These are phyloP conservation scores for Murina feae DNA, from an alignment of 2,113 vertebrate genomes.

Conservation along the genomic window DNA sequence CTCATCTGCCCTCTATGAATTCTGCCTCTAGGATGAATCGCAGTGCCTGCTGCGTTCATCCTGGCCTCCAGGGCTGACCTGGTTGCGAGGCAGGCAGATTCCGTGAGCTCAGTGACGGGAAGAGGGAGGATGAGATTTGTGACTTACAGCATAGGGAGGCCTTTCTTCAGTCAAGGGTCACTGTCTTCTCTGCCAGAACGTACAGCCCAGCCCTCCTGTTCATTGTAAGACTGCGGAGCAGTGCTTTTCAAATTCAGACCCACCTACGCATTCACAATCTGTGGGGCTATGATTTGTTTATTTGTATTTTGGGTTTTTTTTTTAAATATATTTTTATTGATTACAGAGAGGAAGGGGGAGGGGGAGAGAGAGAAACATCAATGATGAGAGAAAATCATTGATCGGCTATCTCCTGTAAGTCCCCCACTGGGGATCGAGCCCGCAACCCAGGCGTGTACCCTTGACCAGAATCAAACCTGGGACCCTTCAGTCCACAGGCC, in stretches of 20 bases:
- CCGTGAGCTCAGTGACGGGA: background rate
- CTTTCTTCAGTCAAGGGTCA: background rate
- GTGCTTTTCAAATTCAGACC: background rate
- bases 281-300: background rate
- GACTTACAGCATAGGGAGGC: background rate
- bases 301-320: no score
- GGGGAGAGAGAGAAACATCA: no score
- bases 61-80: background rate
- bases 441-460: no score
- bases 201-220: background rate
- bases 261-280: background rate
- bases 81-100: background rate
- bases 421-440: no score
- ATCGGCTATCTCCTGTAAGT: no score
- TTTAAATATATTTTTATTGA: no score
- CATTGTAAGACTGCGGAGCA: background rate
- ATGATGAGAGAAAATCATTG: no score
- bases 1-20: background rate
- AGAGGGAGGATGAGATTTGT: background rate
- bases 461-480: no score
- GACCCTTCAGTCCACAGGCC: no score
- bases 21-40: background rate
- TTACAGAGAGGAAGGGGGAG: no score
- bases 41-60: background rate
- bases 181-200: background rate